A percentile compares a stretch with the other conserved stretches of the same genome.
These are phyloP conservation scores for Machaerirhynchus nigripectus DNA, from an alignment of 2,113 vertebrate species.

Conservation along the genomic window DNA sequence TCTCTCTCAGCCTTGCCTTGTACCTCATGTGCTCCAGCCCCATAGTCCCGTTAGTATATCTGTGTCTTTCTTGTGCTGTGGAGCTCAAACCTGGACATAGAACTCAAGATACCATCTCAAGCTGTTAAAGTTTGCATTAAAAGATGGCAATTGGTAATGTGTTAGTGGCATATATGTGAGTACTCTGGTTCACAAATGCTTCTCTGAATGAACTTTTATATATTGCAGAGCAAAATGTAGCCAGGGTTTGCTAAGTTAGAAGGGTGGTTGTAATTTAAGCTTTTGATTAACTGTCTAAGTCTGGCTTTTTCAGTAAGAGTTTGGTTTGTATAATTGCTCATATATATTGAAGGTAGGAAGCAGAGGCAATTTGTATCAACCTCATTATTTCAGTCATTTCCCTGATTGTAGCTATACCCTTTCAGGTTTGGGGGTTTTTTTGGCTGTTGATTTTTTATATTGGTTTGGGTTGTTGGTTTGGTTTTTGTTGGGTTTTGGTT, in stretches of 20 bases:
- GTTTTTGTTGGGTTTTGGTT: neutral
- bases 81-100: neutral
- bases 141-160: neutral
- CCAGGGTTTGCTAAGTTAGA: neutral
- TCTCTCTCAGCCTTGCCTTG: neutral
- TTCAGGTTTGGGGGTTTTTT: neutral
- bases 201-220: neutral
- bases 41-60: neutral
- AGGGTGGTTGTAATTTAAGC: neutral
- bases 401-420: neutral
- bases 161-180: fast-evolving
- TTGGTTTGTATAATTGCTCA: neutral
- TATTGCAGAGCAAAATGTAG: neutral
- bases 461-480: neutral
- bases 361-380: neutral
- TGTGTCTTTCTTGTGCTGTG: neutral
- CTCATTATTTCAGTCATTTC: neutral
- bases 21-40: neutral
- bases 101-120: neutral
- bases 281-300: neutral
- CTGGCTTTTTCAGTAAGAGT: neutral
- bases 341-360: neutral
- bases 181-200: neutral
- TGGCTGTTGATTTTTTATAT: neutral
- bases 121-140: neutral